Base-by-base conservation (phyloP, 2,797 vertebrate genomes). In the Nasua narica region DNA sequence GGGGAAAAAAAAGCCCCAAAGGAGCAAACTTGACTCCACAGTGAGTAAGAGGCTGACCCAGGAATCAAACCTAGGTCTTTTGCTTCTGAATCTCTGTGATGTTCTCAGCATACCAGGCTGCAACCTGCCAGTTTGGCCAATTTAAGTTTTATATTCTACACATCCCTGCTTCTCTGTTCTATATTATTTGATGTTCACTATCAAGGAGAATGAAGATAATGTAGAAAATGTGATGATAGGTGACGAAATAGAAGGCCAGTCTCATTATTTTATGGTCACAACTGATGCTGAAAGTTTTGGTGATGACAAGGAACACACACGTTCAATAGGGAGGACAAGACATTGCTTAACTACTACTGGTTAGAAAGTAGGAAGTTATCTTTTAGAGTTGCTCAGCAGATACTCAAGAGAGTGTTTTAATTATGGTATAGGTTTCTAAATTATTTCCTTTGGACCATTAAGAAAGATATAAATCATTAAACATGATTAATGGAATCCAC, bases 371-470 rank as follows among this genome's bases (percentile, higher is more conserved):
- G 1, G 46, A 79, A 83, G 86, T 0, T 29, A 25, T 88, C 84
- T 74, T 92, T 79, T 65, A 82, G 85, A 67, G 32, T 65, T 81
- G 13, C 60, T 89, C 2, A 86, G 93, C 40, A 15, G 62, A 37
- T 60, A 19, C 43, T 67, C 40, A 91, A 92, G 74, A 58, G 37
- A 69, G 15, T 91, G 14, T 90, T 97, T 97, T 95, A 96, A 98
- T 97, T 93, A 91, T 0, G 0, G 18, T 70, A 46, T 27, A 40
- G 32, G 13, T 97, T 98, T 97, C 77, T 87, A 93, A 94, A 60
- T 93, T 14, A 56, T 97, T 98, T 97, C 89, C 29, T 15, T 85
- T 86, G 85, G 76, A 86, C 54, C 78, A 86, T 86, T 95, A 93
- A 91, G 32, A 85, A 88, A 93, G 86, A 94, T 35, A 92, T 91